Percentiles rank a stretch among this genome's conserved stretches.
Evolutionary conservation across 2,797 vertebrate genomes (phyloP).

Genomic region (Loris lydekkerianus): DNA sequence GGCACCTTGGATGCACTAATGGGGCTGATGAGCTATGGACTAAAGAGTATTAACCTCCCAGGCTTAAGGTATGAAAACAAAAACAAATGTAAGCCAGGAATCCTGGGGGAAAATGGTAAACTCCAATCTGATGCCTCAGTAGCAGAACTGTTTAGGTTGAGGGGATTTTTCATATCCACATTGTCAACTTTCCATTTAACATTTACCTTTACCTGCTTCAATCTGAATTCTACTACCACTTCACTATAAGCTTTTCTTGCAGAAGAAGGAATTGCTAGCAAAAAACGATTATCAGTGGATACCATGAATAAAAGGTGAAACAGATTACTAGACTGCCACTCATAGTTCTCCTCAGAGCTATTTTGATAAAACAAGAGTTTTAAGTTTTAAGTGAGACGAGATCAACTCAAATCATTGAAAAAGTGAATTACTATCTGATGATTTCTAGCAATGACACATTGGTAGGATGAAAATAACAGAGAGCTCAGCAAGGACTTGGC

Average conservation of each 20-base stretch:
- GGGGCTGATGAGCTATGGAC: background rate
- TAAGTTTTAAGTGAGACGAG: slow-evolving; percentile 25
- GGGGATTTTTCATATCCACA: background rate
- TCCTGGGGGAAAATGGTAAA: background rate
- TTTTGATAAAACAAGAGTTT: slow-evolving; percentile 16
- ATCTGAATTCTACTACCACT: background rate
- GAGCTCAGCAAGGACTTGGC: background rate
- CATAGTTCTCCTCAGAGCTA: background rate
- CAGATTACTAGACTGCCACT: background rate
- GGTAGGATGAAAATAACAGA: background rate
- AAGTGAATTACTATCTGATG: background rate
- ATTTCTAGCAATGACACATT: background rate
- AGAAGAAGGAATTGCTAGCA: slow-evolving; percentile 8
- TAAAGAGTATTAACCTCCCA: background rate
- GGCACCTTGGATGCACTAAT: background rate
- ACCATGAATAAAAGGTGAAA: slow-evolving; percentile 3
- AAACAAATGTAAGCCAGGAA: slow-evolving; percentile 10
- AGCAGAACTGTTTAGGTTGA: background rate
- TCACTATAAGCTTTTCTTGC: background rate
- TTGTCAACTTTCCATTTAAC: slow-evolving; percentile 12
- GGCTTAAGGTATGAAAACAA: background rate
- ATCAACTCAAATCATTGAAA: slow-evolving; percentile 16
- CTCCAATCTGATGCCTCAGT: background rate
- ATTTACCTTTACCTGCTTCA: background rate
- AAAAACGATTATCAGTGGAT: background rate